Percentiles rank a stretch among this genome's conserved stretches.
These are phyloP conservation scores for Oriolus oriolus DNA, from an alignment of 2,113 vertebrate species.

Conservation along the genomic window DNA sequence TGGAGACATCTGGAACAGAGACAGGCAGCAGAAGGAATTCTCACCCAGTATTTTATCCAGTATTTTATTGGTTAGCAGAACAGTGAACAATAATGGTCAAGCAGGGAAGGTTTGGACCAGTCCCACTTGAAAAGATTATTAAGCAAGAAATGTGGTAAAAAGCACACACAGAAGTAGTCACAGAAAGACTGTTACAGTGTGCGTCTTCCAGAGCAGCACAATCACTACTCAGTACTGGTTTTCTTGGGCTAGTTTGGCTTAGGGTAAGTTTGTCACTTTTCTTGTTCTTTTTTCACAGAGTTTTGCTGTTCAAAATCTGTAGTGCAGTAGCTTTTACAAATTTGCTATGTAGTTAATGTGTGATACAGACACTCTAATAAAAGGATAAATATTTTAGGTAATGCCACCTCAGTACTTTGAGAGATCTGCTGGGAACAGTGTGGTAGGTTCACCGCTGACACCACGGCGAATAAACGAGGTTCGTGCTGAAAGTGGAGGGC, in stretches of 20 bases:
- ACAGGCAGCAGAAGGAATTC: not conserved
- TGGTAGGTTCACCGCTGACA: slow-evolving; percentile 59
- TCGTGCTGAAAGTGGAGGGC: slow-evolving; percentile 65
- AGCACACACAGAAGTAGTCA: not conserved
- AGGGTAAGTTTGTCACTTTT: not conserved
- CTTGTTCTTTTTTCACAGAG: not conserved
- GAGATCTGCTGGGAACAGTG: slow-evolving; percentile 62
- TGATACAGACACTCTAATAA: not conserved
- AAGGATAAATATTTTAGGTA: slow-evolving; percentile 72
- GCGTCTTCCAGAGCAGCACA: not conserved
- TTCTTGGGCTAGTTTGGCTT: not conserved
- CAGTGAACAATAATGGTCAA: not conserved
- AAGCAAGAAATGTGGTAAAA: not conserved
- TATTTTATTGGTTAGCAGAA: not conserved
- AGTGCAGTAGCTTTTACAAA: not conserved
- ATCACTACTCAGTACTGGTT: not conserved
- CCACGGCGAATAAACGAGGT: slow-evolving; percentile 74
- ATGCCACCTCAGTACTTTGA: slow-evolving; percentile 90
- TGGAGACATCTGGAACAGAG: not conserved
- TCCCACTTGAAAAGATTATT: not conserved
- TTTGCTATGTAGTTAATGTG: not conserved
- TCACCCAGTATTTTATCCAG: not conserved
- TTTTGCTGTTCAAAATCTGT: not conserved
- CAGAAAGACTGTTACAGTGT: not conserved
- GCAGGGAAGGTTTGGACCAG: not conserved